Base-by-base conservation (phyloP, 2,113 vertebrate species). In the Pseudopipra pipra region DNA sequence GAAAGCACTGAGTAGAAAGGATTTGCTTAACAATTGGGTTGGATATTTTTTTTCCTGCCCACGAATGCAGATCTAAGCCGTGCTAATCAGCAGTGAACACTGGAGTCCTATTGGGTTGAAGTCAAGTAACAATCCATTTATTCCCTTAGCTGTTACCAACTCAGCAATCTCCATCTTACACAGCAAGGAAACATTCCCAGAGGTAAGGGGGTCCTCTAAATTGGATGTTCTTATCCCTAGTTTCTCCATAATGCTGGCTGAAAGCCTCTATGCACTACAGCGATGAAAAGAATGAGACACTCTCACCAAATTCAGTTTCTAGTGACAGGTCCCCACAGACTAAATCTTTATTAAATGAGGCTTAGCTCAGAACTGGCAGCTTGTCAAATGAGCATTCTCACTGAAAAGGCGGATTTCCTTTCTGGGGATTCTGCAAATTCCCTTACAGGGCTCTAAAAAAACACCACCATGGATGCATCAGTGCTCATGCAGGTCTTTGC, bases 271-370 rank as follows among this genome's bases (percentile, higher is more conserved):
- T 55, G 66, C 90, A 56, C 85, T 93, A 91, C 88, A 87, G 85
- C 0, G 8, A 95, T 89, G 86, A 95, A 96, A 96, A 96, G 95
- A 96, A 93, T 83, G 95, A 95, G 93, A 90, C 91, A 61, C 91
- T 71, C 96, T 94, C 87, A 94, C 87, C 90, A 93, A 97, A 96
- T 90, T 95, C 91, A 93, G 96, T 93, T 97, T 95, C 93, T 89
- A 96, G 76, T 94, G 95, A 96, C 95, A 93, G 90, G 89, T 96
- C 96, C 88, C 95, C 77, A 96, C 82, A 95, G 96, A 97, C 91
- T 94, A 96, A 97, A 96, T 96, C 95, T 96, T 97, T 96, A 97
- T 97, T 97, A 97, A 97, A 97, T 94, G 96, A 96, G 93, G 96
- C 96, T 97, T 96, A 96, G 95, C 93, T 95, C 95, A 96, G 93